phyloP scores from a whole-genome alignment of 92 coral and sea anemone genomes.

The Plumapathes pennacea region DNA sequence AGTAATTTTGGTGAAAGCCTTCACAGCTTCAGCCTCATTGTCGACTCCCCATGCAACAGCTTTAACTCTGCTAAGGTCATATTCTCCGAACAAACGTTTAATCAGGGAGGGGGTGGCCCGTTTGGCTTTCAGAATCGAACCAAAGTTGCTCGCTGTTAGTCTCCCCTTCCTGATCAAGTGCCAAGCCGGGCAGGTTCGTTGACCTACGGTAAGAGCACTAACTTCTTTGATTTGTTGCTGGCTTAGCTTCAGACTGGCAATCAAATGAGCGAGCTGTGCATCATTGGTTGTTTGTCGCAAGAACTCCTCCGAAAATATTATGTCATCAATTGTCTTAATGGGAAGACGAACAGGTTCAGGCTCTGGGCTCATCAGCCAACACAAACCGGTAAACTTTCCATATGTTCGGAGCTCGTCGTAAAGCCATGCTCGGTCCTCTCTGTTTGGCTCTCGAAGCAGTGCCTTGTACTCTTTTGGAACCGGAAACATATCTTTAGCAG shows the following conservation, averaged over 20 bases:
- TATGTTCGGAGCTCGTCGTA: background rate
- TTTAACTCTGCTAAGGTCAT: slow-evolving; percentile 18
- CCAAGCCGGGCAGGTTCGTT: slow-evolving; percentile 41
- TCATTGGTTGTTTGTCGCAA: background rate
- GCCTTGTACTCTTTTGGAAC: slow-evolving; percentile 3
- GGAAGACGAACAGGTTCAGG: slow-evolving; percentile 15
- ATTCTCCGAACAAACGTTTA: slow-evolving; percentile 23
- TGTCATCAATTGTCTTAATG: slow-evolving; percentile 24
- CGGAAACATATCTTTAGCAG: slow-evolving; percentile 15
- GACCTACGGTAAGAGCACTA: slow-evolving; percentile 15
- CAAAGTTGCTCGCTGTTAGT: slow-evolving; percentile 24
- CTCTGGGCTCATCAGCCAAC: slow-evolving; percentile 47
- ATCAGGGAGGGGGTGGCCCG: slow-evolving; percentile 27
- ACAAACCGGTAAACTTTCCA: slow-evolving; percentile 29
- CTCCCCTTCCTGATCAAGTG: slow-evolving; percentile 23
- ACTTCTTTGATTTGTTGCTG: slow-evolving; percentile 4
- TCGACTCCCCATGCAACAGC: slow-evolving; percentile 24
- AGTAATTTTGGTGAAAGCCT: slow-evolving; percentile 1
- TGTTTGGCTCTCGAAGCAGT: slow-evolving; percentile 11
- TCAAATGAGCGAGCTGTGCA: slow-evolving; percentile 11
- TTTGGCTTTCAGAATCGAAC: slow-evolving; percentile 15
- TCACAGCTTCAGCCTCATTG: slow-evolving; percentile 30
- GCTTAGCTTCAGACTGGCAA: slow-evolving; percentile 1
- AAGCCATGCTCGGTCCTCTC: slow-evolving; percentile 4
- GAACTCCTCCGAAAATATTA: slow-evolving; percentile 25